These are phyloP conservation scores for Leptodactylus fallax DNA, from an alignment of 2,797 vertebrate genomes.

Conservation along the genomic window DNA sequence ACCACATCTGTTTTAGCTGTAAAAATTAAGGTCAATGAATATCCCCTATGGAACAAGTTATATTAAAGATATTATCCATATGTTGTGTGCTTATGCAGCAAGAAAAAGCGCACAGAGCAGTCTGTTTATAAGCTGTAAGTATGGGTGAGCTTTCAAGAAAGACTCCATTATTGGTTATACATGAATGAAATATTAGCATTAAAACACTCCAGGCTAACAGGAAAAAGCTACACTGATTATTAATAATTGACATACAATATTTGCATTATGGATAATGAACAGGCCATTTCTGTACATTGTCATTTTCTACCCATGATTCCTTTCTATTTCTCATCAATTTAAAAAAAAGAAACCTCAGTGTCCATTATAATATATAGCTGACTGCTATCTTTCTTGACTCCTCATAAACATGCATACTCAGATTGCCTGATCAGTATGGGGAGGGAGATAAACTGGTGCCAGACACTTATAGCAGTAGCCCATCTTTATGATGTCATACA, in stretches of 20 bases:
- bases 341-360: background rate
- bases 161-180: background rate
- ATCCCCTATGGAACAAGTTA: background rate
- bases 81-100: background rate
- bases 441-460: no score
- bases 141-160: background rate
- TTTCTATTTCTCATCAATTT: background rate
- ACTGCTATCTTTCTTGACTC: no score
- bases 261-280: conserved; percentile 1
- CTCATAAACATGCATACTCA: no score
- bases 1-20: background rate
- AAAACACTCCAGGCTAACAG: background rate
- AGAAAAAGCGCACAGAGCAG: conserved; percentile 1
- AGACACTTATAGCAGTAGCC: no score
- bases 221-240: background rate
- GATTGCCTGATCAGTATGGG: no score
- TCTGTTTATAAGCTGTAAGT: conserved; percentile 7
- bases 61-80: background rate
- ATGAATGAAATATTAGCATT: conserved; percentile 4
- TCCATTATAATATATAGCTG: background rate
- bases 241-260: conserved; percentile 10
- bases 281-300: background rate
- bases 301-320: background rate
- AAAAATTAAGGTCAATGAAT: background rate
- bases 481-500: no score